Percentiles rank a stretch among this genome's conserved stretches.
Conservation (phyloP, 2,113 vertebrate species). For the Pungitius pungitius region DNA sequence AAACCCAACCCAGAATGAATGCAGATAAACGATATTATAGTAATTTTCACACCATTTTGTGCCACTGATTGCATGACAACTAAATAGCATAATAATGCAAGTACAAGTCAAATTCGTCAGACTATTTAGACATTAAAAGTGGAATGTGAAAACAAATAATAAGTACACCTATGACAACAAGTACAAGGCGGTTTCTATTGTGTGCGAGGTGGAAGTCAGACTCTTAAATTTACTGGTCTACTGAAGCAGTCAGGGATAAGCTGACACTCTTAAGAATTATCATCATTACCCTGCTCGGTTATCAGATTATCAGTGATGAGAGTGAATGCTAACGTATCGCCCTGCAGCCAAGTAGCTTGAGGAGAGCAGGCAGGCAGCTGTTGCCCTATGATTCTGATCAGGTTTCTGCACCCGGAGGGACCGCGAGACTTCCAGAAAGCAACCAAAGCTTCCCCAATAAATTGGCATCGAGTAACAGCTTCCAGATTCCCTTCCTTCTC, state of each 20-base stretch:
- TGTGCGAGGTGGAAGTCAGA: conserved; percentile 59
- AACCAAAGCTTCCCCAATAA: conserved; percentile 59
- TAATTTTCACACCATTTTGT: no score
- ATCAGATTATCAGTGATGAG: conserved; percentile 78
- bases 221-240: conserved; percentile 77
- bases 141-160: no score
- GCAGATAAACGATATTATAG: no score
- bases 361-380: conserved; percentile 69
- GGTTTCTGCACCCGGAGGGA: conserved; percentile 51
- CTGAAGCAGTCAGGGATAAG: conserved; percentile 74
- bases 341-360: conserved; percentile 59
- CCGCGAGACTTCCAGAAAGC: conserved; percentile 63
- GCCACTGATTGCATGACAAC: no score
- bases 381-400: conserved; percentile 71
- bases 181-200: conserved; percentile 41
- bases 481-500: conserved; percentile 35
- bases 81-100: no score
- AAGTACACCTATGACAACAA: no score
- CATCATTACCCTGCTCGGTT: conserved; percentile 71
- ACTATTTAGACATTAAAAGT: no score
- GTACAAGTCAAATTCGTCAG: no score
- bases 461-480: conserved; percentile 37
- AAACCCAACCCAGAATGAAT: no score
- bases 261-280: conserved; percentile 74
- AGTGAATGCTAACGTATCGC: conserved; percentile 72